phyloP scores from a whole-genome alignment of 2,888 invertebrate genomes.

The Stenodera caucasica region DNA sequence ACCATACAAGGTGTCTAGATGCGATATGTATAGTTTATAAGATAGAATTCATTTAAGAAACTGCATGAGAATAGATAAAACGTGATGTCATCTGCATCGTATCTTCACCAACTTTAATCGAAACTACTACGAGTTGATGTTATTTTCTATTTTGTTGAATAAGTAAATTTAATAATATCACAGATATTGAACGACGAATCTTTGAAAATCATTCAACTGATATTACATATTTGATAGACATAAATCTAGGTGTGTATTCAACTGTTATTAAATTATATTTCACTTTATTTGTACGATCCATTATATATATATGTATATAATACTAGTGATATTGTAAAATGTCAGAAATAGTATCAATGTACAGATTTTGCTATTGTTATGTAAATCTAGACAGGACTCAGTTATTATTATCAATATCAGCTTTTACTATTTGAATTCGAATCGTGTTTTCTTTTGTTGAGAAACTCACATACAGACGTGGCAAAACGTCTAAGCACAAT shows the following conservation, averaged over 20 bases:
- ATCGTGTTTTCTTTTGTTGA: conserved; percentile 30
- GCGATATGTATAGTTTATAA: conserved; percentile 13
- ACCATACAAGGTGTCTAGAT: conserved; percentile 23
- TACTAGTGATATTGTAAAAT: too few relatives aligned
- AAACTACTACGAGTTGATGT: background rate
- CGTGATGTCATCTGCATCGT: conserved; percentile 11
- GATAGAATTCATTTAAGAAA: conserved; percentile 29
- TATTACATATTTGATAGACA: too few relatives aligned
- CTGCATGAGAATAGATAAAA: conserved; percentile 30
- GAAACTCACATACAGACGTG: conserved; percentile 25
- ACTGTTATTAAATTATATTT: background rate
- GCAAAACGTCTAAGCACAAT: too few relatives aligned
- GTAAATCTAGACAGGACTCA: conserved; percentile 29
- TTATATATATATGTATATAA: too few relatives aligned
- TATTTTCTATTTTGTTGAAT: background rate
- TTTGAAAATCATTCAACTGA: background rate
- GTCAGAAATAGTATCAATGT: conserved; percentile 21
- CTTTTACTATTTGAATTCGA: conserved; percentile 29
- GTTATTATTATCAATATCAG: conserved; percentile 32
- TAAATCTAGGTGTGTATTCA: background rate
- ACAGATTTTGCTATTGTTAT: conserved; percentile 32
- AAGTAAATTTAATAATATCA: background rate
- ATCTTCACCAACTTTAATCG: background rate
- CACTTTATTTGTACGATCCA: background rate
- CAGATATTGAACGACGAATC: background rate